phyloP scores from a whole-genome alignment of 92 coral and sea anemone species.

The Chrysogorgia sp. region DNA sequence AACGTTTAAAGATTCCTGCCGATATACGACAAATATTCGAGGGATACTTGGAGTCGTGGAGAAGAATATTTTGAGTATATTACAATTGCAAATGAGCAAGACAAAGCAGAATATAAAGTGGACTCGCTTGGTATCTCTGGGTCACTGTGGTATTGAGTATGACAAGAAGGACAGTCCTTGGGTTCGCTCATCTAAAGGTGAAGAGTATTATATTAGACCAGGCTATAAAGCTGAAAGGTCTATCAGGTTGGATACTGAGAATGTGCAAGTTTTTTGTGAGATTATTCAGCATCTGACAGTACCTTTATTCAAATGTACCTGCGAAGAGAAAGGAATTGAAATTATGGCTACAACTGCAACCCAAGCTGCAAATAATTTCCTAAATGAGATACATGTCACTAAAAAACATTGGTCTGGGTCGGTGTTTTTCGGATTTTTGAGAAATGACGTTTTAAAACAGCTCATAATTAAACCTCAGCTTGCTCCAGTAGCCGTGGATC shows the following conservation, averaged over 20 bases:
- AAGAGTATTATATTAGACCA: conserved; percentile 24
- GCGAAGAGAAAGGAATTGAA: no score
- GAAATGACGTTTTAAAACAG: conserved; percentile 26
- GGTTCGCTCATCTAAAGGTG: conserved; percentile 33
- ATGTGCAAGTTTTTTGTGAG: no score
- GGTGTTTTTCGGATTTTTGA: conserved; percentile 45
- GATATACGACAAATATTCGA: no score
- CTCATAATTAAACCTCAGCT: neutral
- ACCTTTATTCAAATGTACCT: no score
- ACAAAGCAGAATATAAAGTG: conserved; percentile 38
- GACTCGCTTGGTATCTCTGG: conserved; percentile 41
- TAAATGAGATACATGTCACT: no score
- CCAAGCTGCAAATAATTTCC: no score
- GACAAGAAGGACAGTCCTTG: conserved; percentile 38
- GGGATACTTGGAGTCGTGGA: no score
- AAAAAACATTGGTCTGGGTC: conserved; percentile 52
- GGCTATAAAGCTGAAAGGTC: conserved; percentile 53
- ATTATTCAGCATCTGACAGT: no score
- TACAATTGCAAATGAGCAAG: neutral
- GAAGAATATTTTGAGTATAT: neutral
- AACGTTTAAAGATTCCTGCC: no score
- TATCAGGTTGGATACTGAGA: conserved; percentile 20
- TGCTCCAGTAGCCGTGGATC: neutral
- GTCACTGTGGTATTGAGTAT: neutral
- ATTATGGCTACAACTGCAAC: no score